Evolutionary conservation across 2,888 invertebrate species (phyloP).

Genomic region (Phrixothrix hirtus): DNA sequence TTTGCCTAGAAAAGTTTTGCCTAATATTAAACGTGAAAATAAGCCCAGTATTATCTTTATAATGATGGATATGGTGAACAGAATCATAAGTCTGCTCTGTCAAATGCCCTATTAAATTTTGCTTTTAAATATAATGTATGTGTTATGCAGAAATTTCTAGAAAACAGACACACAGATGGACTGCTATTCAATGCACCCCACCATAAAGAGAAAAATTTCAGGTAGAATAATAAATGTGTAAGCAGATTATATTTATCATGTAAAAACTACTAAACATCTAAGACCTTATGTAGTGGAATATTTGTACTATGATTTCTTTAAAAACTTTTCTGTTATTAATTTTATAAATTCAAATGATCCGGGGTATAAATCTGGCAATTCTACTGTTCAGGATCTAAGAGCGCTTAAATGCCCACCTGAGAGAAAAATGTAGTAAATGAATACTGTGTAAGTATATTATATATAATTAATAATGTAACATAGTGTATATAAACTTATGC

Average conservation of each 20-base stretch:
- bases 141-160: conserved; percentile 1
- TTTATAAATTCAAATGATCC: not conserved
- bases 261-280: not conserved
- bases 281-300: not conserved
- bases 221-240: not conserved
- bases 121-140: not conserved
- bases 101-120: not conserved
- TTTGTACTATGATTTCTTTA: not conserved
- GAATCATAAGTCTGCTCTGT: not conserved
- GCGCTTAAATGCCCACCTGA: not conserved
- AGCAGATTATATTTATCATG: not conserved
- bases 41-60: not conserved
- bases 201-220: not conserved
- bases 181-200: conserved; percentile 1
- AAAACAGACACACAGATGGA: conserved; percentile 2
- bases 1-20: not conserved
- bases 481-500: too few relatives aligned
- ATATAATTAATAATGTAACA: too few relatives aligned
- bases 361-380: not conserved
- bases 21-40: too few relatives aligned
- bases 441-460: too few relatives aligned
- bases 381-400: not conserved
- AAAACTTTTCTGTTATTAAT: not conserved
- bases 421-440: too few relatives aligned
- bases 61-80: not conserved